phyloP scores from a whole-genome alignment of 2,797 vertebrate species.

The Falco naumanni region DNA sequence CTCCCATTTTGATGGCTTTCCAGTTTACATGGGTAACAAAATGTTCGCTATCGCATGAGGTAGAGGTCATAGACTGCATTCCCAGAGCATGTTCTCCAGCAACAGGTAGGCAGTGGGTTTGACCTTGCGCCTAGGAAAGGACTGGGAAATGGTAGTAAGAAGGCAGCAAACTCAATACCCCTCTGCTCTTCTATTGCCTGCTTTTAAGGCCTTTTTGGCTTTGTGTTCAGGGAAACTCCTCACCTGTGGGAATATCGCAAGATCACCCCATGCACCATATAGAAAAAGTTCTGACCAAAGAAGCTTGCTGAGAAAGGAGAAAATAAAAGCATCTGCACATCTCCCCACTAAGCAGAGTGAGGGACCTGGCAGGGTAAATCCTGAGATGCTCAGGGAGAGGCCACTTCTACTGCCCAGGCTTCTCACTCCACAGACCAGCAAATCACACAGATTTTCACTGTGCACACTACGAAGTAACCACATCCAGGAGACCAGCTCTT shows the following conservation, averaged over 20 bases:
- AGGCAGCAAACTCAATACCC: not conserved
- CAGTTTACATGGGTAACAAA: not conserved
- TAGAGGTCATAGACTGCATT: not conserved
- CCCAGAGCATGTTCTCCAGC: not conserved
- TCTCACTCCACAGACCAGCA: not conserved
- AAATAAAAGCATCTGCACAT: not conserved
- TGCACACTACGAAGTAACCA: accelerated
- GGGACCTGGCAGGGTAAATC: not conserved
- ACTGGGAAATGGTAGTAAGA: not conserved
- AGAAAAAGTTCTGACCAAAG: not conserved
- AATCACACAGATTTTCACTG: not conserved
- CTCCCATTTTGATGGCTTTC: not conserved
- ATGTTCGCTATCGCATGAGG: not conserved
- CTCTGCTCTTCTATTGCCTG: not conserved
- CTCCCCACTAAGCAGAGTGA: not conserved
- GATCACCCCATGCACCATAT: not conserved
- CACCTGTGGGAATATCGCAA: not conserved
- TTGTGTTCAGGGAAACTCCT: not conserved
- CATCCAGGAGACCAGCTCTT: not conserved
- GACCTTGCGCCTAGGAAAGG: not conserved
- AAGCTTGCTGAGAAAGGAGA: not conserved
- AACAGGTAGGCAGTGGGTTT: not conserved
- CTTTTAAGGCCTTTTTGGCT: not conserved
- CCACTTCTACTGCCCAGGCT: not conserved
- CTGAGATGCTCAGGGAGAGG: not conserved